phyloP scores from a whole-genome alignment of 2,797 vertebrate genomes.

The Coregonus sp. region DNA sequence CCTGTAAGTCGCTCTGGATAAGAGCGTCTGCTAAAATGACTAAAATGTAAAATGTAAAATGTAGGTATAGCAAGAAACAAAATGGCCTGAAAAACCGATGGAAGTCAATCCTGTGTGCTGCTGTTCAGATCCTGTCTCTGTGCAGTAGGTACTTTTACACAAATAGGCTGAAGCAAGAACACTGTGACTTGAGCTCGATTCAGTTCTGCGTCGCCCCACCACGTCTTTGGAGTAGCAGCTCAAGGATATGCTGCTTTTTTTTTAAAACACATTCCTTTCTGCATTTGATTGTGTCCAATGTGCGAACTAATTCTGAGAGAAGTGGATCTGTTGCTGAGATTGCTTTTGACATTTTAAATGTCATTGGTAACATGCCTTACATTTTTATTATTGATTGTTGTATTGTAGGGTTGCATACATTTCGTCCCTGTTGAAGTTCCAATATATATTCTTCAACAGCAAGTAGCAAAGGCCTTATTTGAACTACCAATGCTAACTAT shows the following conservation, averaged over 20 bases:
- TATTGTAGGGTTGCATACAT: slow-evolving; percentile 45
- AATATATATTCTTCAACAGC: not conserved
- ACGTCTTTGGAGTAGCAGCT: not conserved
- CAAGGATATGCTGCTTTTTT: not conserved
- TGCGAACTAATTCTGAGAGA: not conserved
- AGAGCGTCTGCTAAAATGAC: too few species aligned
- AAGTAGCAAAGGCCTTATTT: not conserved
- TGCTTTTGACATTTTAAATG: not conserved
- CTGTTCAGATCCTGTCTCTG: not conserved
- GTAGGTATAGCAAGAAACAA: not conserved
- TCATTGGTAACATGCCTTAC: not conserved
- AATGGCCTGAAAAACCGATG: not conserved
- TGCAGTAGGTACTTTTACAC: not conserved
- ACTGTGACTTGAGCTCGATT: not conserved
- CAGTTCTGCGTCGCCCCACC: not conserved
- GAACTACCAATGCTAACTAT: not conserved
- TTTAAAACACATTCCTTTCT: not conserved
- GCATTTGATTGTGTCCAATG: not conserved
- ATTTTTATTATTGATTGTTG: not conserved
- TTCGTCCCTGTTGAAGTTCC: slow-evolving; percentile 1
- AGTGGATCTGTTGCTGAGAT: not conserved
- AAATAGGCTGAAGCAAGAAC: not conserved
- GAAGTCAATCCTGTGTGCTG: not conserved
- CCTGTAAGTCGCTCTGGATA: too few species aligned
- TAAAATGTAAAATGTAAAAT: too few species aligned